Base-by-base conservation (phyloP, 2,888 invertebrate species). In the Agrochola litura region DNA sequence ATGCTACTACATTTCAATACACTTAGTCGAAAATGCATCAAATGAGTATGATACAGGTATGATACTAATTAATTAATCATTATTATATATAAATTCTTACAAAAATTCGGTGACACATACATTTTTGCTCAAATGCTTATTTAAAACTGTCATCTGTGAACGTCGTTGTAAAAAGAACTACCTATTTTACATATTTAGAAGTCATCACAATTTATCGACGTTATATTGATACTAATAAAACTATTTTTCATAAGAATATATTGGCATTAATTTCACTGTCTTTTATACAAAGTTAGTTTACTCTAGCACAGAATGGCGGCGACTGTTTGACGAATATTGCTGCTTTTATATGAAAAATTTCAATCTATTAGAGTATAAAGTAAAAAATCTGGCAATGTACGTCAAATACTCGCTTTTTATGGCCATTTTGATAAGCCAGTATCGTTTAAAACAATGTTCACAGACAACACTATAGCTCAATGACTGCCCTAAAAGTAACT, bases 11-110 rank as follows among this genome's bases (percentile, higher is more conserved):
- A 80, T 76, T 81, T 80, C 77, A 82, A 82, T 85, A 88, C 85
- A 89, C 78, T 83, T 86, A 94, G 92, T 94, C 92, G 91, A 93
- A 94, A 95, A 95, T 95, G 95, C 95, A 94, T 94, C 89, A 90
- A 92, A 92, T 96, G 96, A 96, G 96, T 96, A 96, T 96, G 92
- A 94, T 92, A 95, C 96, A 96, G 96, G 96, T 95, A 92, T 92
- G 91, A 88, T 87, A 89, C 87, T 91, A 88, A 79, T 79, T 82
- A 82, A 85, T 89, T 86, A 86, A 86, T 84, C 70, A 87, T 83
- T 84, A 86, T 89, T 81, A 79, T 90, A 77, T 90, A 93, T 93
- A 95, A 94, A 95, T 94, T 94, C 94, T 92, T 95, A 95, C 93
- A 95, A 95, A 94, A 95, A 94, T 93, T 94, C 93, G 91, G 92